Base-by-base conservation (phyloP, 2,888 invertebrate species). In the Aleiodes leptofemur region DNA sequence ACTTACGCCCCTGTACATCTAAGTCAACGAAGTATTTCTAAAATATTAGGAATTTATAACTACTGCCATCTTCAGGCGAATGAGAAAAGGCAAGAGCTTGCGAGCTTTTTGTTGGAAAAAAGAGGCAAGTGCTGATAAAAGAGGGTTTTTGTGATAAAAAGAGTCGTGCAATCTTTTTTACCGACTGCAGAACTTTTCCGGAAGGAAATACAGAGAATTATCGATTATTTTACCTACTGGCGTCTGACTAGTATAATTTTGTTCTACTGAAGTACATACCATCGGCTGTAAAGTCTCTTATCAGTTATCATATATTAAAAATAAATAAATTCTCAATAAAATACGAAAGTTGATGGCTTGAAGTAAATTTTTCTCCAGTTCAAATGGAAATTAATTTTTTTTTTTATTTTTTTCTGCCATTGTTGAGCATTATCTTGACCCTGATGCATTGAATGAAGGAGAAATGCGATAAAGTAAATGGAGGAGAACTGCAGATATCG, bases 401-500 rank as follows among this genome's bases (percentile, higher is more conserved):
- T 7, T 9, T 9, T 23, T 23, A 23, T 43, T 11, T 43, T 11
- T 43, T 43, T 3, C 43, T 34, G 34, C 59, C 31, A 59, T 59
- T 29, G 11, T 23, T 13, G 3, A 29, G 23, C 13, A 59, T 59
- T 59, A 31, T 59, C 59, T n/a, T 31, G 31, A 11, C 29, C 29
- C 31, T 31, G n/a, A n/a, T 31, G 59, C 29, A 34, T 34, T 59
- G 31, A 59, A 34, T 9, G 31, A 59, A 6, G n/a, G 31, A 59
- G 13, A 59, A 59, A 59, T 59, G 31, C 31, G 31, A 59, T 31
- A n/a, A 29, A 59, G n/a, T 31, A 1, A 29, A 59, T 31, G 34
- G 59, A 23, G 31, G 43, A 43, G 43, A 43, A 43, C n/a, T 59
- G 59, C 31, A 34, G 59, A n/a, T 59, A 59, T 59, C 59, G 59